phyloP scores from a whole-genome alignment of 2,113 vertebrate genomes.

The Menidia beryllina region DNA sequence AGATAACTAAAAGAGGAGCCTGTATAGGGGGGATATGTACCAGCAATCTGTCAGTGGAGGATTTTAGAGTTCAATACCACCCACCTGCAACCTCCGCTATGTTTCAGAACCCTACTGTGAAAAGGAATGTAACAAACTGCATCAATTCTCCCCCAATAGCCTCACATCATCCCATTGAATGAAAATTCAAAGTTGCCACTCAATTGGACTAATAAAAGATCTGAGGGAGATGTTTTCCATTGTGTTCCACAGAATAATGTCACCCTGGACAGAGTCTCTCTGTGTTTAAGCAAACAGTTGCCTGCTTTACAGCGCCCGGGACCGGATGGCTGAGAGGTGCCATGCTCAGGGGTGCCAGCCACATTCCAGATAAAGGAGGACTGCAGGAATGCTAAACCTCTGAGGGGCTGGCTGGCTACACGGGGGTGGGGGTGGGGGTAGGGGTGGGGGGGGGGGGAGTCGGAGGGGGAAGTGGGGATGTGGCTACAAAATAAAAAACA shows the following conservation, averaged over 20 bases:
- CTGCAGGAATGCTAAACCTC: constrained; percentile 56
- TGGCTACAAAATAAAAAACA: constrained; percentile 60
- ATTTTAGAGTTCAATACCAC: too few relatives aligned
- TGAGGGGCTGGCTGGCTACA: constrained; percentile 62
- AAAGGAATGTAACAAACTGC: too few relatives aligned
- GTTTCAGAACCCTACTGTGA: not conserved
- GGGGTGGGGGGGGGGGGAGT: not conserved
- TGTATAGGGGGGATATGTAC: too few relatives aligned
- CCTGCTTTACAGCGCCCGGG: not conserved
- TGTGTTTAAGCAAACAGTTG: constrained; percentile 3
- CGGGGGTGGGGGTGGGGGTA: too few relatives aligned
- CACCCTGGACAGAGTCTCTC: not conserved
- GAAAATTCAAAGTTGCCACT: not conserved
- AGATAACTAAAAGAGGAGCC: too few relatives aligned
- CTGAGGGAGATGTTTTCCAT: not conserved
- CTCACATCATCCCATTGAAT: not conserved
- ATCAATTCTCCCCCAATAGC: not conserved
- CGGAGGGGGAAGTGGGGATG: not conserved
- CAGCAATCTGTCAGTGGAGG: too few relatives aligned
- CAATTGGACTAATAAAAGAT: not conserved
- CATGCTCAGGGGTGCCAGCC: constrained; percentile 50
- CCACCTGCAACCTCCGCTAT: not conserved
- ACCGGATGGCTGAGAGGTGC: constrained; percentile 32
- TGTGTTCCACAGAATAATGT: not conserved
- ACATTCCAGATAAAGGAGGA: constrained; percentile 45